phyloP scores from a whole-genome alignment of 2,888 invertebrate genomes.

The Drosophila subquinaria region DNA sequence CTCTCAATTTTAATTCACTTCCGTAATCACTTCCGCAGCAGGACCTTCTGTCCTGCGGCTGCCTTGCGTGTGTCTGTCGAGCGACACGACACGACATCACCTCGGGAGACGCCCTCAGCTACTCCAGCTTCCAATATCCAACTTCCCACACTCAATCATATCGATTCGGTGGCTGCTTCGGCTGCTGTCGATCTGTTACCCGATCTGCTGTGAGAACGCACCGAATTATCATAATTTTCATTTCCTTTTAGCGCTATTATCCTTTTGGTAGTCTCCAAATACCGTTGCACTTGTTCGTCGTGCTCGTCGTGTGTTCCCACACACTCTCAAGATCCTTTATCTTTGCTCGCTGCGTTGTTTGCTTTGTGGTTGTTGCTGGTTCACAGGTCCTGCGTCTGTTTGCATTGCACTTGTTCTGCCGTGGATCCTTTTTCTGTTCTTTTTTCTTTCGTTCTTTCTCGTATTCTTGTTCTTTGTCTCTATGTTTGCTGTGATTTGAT shows the following conservation, averaged over 20 bases:
- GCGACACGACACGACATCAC: slow-evolving; percentile 53
- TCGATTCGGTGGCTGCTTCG: slow-evolving; percentile 29
- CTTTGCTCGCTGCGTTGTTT: slow-evolving; percentile 62
- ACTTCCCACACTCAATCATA: slow-evolving; percentile 77
- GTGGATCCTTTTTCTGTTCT: slow-evolving; percentile 56
- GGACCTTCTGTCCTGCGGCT: slow-evolving; percentile 45
- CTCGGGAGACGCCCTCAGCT: slow-evolving; percentile 44
- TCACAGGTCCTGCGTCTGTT: slow-evolving; percentile 54
- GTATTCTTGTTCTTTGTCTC: slow-evolving; percentile 23
- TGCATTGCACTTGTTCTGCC: slow-evolving; percentile 75
- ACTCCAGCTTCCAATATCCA: slow-evolving; percentile 12
- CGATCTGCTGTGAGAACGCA: slow-evolving; percentile 77
- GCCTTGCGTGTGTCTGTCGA: slow-evolving; percentile 79
- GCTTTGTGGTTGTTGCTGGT: slow-evolving; percentile 75
- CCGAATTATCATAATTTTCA: slow-evolving; percentile 80
- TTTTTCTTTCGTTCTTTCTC: slow-evolving; percentile 24
- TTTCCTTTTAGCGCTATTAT: slow-evolving; percentile 78
- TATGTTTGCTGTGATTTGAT: slow-evolving; percentile 77
- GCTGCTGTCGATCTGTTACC: slow-evolving; percentile 58
- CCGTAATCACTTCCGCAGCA: slow-evolving; percentile 72
- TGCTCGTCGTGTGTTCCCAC: slow-evolving; percentile 70
- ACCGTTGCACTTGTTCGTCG: slow-evolving; percentile 77
- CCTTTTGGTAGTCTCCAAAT: slow-evolving; percentile 75
- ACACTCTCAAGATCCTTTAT: slow-evolving; percentile 72
- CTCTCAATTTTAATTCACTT: slow-evolving; percentile 59